These are phyloP conservation scores for Condylura cristata DNA, from an alignment of 2,113 vertebrate species.

Conservation along the genomic window DNA sequence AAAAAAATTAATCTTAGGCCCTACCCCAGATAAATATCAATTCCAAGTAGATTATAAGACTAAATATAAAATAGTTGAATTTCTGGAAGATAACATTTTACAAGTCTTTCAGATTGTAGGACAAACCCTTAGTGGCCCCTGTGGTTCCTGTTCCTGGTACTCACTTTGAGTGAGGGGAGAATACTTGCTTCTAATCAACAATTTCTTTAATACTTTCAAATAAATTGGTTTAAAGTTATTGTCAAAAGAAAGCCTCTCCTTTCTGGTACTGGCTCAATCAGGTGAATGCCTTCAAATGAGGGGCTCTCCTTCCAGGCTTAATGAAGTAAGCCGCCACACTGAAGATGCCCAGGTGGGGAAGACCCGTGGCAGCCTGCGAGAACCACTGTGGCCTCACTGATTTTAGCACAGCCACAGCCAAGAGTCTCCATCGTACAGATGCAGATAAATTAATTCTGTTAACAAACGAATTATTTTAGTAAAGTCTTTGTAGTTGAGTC, in stretches of 20 bases:
- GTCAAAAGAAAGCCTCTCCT: background rate
- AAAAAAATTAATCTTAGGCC: conserved; percentile 34
- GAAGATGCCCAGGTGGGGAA: background rate
- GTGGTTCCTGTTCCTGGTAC: background rate
- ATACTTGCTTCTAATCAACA: background rate
- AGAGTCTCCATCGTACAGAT: background rate
- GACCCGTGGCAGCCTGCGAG: background rate
- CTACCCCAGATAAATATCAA: conserved; percentile 13
- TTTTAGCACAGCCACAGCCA: background rate
- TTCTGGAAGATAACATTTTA: background rate
- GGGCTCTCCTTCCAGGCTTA: background rate
- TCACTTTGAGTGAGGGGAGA: background rate
- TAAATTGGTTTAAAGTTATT: background rate
- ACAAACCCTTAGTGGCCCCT: background rate
- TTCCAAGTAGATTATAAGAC: conserved; percentile 13
- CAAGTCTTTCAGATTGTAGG: background rate
- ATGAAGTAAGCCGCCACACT: background rate
- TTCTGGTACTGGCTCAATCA: background rate
- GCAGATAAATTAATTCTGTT: background rate
- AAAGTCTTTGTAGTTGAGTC: background rate
- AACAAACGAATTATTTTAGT: background rate
- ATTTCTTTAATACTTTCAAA: background rate
- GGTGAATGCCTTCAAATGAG: background rate
- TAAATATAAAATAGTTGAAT: conserved; percentile 4
- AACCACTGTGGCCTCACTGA: background rate